Conservation (phyloP, 2,797 vertebrate genomes). For the Arctocebus calabarensis region DNA sequence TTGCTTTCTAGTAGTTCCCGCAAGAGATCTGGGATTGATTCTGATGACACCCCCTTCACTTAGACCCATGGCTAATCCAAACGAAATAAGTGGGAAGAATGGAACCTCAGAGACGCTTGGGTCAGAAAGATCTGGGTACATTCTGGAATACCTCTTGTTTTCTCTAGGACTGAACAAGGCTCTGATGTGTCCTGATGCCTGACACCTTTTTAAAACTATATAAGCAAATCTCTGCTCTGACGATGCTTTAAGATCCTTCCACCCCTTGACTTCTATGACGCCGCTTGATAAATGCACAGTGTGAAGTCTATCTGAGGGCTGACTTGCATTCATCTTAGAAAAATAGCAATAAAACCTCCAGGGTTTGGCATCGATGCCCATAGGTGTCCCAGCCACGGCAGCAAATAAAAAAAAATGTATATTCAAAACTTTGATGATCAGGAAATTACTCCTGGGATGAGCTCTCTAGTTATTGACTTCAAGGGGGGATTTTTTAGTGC, state of each 20-base stretch:
- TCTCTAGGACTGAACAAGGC: background rate
- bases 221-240: background rate
- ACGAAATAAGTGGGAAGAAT: background rate
- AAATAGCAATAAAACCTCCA: slow-evolving; percentile 58
- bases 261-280: background rate
- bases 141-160: background rate
- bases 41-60: background rate
- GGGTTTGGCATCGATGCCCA: slow-evolving; percentile 25
- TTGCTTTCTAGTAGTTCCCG: background rate
- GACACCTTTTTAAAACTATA: background rate
- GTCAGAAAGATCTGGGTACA: too few relatives aligned
- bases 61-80: background rate
- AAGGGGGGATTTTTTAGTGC: slow-evolving; percentile 55
- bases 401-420: slow-evolving; percentile 76
- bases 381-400: slow-evolving; percentile 63
- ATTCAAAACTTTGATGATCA: slow-evolving; percentile 78
- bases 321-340: slow-evolving; percentile 45
- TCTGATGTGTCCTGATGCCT: background rate
- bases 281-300: slow-evolving; percentile 7
- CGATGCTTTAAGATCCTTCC: slow-evolving; percentile 1
- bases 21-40: background rate
- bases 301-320: slow-evolving; percentile 43
- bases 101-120: background rate
- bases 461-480: slow-evolving; percentile 56
- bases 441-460: slow-evolving; percentile 79